phyloP scores from a whole-genome alignment of 2,797 vertebrate genomes.

The Macroramphosus scolopax region DNA sequence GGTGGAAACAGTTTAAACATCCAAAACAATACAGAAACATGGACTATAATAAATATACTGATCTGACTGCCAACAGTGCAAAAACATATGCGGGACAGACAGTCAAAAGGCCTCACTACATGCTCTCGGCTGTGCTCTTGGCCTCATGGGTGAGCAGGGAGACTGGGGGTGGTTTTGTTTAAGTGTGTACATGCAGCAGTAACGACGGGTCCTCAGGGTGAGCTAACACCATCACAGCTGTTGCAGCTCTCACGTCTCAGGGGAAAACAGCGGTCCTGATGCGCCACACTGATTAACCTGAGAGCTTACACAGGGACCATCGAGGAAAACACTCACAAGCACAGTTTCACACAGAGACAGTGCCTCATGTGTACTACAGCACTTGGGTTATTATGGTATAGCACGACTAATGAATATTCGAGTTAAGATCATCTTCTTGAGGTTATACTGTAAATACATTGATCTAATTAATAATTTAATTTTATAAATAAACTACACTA shows the following conservation, averaged over 20 bases:
- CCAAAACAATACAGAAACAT: not conserved
- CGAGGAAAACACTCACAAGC: constrained; percentile 20
- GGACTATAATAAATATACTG: constrained; percentile 4
- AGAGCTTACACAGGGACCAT: constrained; percentile 5
- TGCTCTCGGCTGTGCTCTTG: not conserved
- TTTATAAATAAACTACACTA: no score
- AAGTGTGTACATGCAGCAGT: constrained; percentile 8
- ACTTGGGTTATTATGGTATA: constrained; percentile 1
- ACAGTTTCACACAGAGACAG: constrained; percentile 10
- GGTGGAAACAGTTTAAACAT: not conserved
- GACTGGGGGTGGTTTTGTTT: constrained; percentile 15
- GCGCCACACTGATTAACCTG: constrained; percentile 40
- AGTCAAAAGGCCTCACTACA: constrained; percentile 14
- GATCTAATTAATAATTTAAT: no score
- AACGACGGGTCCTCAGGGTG: constrained; percentile 45
- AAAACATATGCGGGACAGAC: constrained; percentile 13
- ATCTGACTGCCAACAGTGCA: constrained; percentile 4
- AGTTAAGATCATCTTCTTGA: no score
- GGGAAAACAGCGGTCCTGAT: constrained; percentile 41
- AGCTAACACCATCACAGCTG: constrained; percentile 62
- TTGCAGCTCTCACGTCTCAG: constrained; percentile 57
- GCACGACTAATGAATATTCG: no score
- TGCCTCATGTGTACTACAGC: constrained; percentile 7
- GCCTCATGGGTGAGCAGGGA: constrained; percentile 7
- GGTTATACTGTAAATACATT: no score